Conservation (phyloP, 2,888 invertebrate species). For the Agrotis exclamationis region DNA sequence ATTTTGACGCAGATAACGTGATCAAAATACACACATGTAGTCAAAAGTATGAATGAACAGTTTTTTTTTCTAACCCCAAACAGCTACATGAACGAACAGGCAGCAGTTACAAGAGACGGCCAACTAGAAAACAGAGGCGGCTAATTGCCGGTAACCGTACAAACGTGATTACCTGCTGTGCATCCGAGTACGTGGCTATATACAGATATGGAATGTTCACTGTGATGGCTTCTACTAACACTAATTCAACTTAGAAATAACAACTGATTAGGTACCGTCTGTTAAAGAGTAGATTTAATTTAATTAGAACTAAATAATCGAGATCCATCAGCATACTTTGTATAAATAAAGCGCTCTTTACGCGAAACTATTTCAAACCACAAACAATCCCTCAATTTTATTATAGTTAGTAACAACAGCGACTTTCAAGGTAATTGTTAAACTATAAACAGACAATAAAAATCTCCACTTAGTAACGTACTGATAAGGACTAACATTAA, state of each 20-base stretch:
- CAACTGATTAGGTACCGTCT: slow-evolving; percentile 13
- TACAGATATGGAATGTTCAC: slow-evolving; percentile 31
- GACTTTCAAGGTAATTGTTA: slow-evolving; percentile 1
- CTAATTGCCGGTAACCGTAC: slow-evolving; percentile 84
- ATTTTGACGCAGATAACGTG: not conserved
- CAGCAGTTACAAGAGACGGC: slow-evolving; percentile 57
- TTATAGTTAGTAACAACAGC: slow-evolving; percentile 11
- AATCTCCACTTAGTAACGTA: slow-evolving; percentile 19
- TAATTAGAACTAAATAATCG: not conserved
- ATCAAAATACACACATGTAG: not conserved
- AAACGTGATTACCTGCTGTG: slow-evolving; percentile 70
- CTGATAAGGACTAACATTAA: slow-evolving; percentile 18
- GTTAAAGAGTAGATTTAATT: slow-evolving; percentile 4
- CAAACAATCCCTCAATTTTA: slow-evolving; percentile 13
- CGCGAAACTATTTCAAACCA: slow-evolving; percentile 7
- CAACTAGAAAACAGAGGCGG: slow-evolving; percentile 68
- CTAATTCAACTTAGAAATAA: slow-evolving; percentile 23
- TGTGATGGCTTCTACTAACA: slow-evolving; percentile 27
- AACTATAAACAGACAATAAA: slow-evolving; percentile 8
- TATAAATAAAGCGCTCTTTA: not conserved
- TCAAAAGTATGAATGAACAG: not conserved
- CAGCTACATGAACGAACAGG: slow-evolving; percentile 31
- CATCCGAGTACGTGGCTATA: slow-evolving; percentile 41
- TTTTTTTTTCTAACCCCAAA: slow-evolving; percentile 27
- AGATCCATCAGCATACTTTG: not conserved